phyloP scores from a whole-genome alignment of 2,888 invertebrate genomes.

The Dasysyrphus tricinctus region DNA sequence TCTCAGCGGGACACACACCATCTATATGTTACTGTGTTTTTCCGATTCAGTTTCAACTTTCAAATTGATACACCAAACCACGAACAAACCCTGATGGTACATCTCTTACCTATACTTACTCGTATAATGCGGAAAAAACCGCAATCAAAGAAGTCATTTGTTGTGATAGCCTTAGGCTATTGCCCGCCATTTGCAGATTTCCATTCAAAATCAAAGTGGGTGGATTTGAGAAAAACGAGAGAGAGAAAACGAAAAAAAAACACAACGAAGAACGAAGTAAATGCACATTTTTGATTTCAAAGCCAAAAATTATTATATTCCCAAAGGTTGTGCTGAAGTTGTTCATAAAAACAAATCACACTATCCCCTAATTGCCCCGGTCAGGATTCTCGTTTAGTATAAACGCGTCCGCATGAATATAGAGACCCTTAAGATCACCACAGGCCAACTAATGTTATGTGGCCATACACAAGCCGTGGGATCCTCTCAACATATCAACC shows the following conservation, averaged over 20 bases:
- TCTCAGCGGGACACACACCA: conserved; percentile 52
- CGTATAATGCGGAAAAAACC: conserved; percentile 30
- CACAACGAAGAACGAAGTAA: background rate
- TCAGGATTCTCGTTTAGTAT: conserved; percentile 33
- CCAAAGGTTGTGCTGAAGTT: background rate
- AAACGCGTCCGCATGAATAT: conserved; percentile 19
- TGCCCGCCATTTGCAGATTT: conserved; percentile 66
- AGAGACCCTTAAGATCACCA: conserved; percentile 45
- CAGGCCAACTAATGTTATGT: conserved; percentile 73
- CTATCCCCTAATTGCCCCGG: conserved; percentile 66
- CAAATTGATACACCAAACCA: conserved; percentile 48
- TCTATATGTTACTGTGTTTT: background rate
- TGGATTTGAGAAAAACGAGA: conserved; percentile 31
- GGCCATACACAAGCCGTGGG: conserved; percentile 75
- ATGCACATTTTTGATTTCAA: background rate
- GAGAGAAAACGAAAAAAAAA: conserved; percentile 7
- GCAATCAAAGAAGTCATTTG: conserved; percentile 62
- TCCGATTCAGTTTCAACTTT: conserved; percentile 58
- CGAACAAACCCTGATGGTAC: background rate
- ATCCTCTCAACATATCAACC: conserved; percentile 72
- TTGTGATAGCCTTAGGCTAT: conserved; percentile 55
- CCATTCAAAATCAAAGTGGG: conserved; percentile 49
- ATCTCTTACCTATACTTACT: background rate
- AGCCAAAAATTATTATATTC: conserved; percentile 1
- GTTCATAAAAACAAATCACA: conserved; percentile 42